Conservation (phyloP, 2,797 vertebrate genomes). For the Gallirallus australis region DNA sequence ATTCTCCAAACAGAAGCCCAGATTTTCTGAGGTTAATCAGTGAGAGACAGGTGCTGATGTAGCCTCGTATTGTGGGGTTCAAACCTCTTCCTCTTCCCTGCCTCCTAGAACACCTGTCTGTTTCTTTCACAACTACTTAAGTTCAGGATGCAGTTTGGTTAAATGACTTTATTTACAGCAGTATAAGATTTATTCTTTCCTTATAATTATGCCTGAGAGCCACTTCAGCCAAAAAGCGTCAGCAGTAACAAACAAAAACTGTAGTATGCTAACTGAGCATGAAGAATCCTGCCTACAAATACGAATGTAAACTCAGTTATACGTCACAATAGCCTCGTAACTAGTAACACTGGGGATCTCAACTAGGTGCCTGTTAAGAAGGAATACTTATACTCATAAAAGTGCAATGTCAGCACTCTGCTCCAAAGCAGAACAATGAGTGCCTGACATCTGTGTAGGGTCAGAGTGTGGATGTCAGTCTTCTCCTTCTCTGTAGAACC, state of each 20-base stretch:
- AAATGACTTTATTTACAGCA: not conserved
- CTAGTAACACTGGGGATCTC: not conserved
- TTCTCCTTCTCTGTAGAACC: not conserved
- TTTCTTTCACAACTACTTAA: not conserved
- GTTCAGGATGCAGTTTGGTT: not conserved
- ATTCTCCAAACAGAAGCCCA: not conserved
- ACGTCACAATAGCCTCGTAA: not conserved
- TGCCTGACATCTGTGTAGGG: not conserved
- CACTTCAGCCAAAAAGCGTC: not conserved
- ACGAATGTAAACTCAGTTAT: not conserved
- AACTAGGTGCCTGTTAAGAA: not conserved
- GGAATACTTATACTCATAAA: not conserved
- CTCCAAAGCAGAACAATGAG: not conserved
- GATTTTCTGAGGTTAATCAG: not conserved
- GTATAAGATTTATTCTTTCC: not conserved
- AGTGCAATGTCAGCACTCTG: not conserved
- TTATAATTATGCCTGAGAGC: not conserved
- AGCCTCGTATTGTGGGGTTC: not conserved
- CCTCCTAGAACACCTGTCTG: not conserved
- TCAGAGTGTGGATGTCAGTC: not conserved
- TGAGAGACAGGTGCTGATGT: rapidly evolving
- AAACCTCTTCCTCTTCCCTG: not conserved
- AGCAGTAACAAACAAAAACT: not conserved
- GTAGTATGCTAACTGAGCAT: not conserved
- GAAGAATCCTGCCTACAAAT: not conserved